phyloP scores from a whole-genome alignment of 2,888 invertebrate species.

The Perdita meconis region DNA sequence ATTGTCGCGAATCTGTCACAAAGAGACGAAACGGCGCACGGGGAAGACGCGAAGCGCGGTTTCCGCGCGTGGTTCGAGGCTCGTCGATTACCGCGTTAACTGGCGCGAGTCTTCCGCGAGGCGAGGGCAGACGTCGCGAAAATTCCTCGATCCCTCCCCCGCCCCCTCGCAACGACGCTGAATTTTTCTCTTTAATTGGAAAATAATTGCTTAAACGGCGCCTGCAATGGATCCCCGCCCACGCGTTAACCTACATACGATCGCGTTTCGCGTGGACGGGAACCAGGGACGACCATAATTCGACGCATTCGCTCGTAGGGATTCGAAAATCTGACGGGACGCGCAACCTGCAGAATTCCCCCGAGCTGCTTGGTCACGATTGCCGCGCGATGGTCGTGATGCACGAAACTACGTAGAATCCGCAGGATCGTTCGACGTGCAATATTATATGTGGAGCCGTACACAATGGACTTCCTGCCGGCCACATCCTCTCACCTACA shows the following conservation, averaged over 20 bases:
- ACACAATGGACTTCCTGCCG: conserved; percentile 82
- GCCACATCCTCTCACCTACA: conserved; percentile 79
- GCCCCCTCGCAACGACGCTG: conserved; percentile 16
- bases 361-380: conserved; percentile 10
- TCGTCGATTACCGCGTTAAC: neutral
- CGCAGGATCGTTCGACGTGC: conserved; percentile 68
- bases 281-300: conserved; percentile 5
- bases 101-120: conserved; percentile 11
- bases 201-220: conserved; percentile 57
- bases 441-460: conserved; percentile 74
- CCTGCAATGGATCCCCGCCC: conserved; percentile 42
- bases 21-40: neutral
- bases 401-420: conserved; percentile 60
- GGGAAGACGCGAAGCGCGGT: neutral
- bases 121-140: neutral
- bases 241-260: conserved; percentile 57
- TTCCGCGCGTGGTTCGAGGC: neutral
- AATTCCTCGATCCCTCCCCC: conserved; percentile 35
- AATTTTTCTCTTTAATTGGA: conserved; percentile 51
- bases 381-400: conserved; percentile 1
- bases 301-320: conserved; percentile 17
- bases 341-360: conserved; percentile 41
- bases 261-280: conserved; percentile 8
- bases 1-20: conserved; percentile 6
- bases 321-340: conserved; percentile 37